Evolutionary conservation across 2,797 vertebrate species (phyloP).

Genomic region (Ptychadena robeensis): DNA sequence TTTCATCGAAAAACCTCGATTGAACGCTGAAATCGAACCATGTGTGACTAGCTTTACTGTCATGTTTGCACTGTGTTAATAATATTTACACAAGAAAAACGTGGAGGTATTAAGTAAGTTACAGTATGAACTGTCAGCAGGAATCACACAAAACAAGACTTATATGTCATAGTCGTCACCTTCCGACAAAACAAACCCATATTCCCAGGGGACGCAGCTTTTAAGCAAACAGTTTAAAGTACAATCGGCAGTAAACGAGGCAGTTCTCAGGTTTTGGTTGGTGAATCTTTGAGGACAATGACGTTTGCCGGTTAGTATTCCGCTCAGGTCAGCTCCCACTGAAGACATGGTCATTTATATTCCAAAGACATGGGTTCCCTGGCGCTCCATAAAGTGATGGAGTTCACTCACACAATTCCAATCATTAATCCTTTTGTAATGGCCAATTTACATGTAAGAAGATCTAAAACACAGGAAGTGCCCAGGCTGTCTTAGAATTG

Average conservation of each 20-base stretch:
- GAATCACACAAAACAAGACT: not conserved
- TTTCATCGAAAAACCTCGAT: no score
- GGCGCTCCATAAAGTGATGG: slow-evolving; percentile 69
- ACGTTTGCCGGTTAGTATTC: slow-evolving; percentile 77
- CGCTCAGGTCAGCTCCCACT: slow-evolving; percentile 67
- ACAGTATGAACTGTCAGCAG: not conserved
- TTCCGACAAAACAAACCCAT: slow-evolving; percentile 59
- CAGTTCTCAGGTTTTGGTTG: slow-evolving; percentile 73
- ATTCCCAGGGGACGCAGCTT: slow-evolving; percentile 66
- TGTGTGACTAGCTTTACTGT: no score
- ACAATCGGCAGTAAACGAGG: slow-evolving; percentile 68
- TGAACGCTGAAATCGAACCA: no score
- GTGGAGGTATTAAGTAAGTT: not conserved
- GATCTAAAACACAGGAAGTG: slow-evolving; percentile 82
- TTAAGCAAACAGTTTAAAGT: slow-evolving; percentile 71
- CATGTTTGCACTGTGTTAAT: not conserved
- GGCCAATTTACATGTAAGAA: slow-evolving; percentile 80
- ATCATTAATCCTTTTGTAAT: slow-evolving; percentile 80
- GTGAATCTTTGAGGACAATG: slow-evolving; percentile 75
- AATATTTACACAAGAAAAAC: not conserved
- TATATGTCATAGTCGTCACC: slow-evolving; percentile 46
- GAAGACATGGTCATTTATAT: slow-evolving; percentile 79
- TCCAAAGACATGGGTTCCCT: slow-evolving; percentile 73
- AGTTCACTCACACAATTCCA: slow-evolving; percentile 73
- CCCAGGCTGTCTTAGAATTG: slow-evolving; percentile 74